These are phyloP conservation scores for Heterotilapia buettikoferi DNA, from an alignment of 2,113 vertebrate genomes.

Conservation along the genomic window DNA sequence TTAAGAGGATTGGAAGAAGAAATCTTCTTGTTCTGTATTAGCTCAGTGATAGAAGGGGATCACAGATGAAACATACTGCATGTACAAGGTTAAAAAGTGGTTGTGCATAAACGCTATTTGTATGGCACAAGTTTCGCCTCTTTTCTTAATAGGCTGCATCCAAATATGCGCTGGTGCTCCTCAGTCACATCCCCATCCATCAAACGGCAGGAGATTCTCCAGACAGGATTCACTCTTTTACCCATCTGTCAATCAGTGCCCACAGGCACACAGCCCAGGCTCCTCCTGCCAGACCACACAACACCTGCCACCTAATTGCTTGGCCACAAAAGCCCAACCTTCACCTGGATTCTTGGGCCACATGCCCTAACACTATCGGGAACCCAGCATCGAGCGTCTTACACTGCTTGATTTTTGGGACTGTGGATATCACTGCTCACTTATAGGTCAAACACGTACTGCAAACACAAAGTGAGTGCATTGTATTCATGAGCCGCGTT, in stretches of 20 bases:
- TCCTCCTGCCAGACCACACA: constrained; percentile 29
- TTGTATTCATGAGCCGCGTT: not conserved
- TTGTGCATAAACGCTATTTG: not conserved
- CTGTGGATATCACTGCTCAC: not conserved
- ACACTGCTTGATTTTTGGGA: not conserved
- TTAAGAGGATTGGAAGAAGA: not conserved
- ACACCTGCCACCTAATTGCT: constrained; percentile 31
- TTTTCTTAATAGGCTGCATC: constrained; percentile 34
- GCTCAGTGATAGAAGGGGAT: not conserved
- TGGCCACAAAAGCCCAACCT: not conserved
- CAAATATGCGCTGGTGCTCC: constrained; percentile 24
- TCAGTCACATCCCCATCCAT: constrained; percentile 51
- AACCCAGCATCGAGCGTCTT: not conserved
- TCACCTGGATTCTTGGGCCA: not conserved
- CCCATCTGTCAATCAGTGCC: constrained; percentile 55
- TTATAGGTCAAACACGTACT: not conserved
- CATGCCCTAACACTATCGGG: not conserved
- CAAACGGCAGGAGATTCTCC: constrained; percentile 26
- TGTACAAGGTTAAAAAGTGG: not conserved
- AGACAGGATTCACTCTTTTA: constrained; percentile 27
- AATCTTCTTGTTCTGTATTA: not conserved
- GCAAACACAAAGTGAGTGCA: not conserved
- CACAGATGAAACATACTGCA: not conserved
- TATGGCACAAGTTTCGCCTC: not conserved
- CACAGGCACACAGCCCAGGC: constrained; percentile 4